Base-by-base conservation (phyloP, 2,888 invertebrate species). In the Xylota segnis region DNA sequence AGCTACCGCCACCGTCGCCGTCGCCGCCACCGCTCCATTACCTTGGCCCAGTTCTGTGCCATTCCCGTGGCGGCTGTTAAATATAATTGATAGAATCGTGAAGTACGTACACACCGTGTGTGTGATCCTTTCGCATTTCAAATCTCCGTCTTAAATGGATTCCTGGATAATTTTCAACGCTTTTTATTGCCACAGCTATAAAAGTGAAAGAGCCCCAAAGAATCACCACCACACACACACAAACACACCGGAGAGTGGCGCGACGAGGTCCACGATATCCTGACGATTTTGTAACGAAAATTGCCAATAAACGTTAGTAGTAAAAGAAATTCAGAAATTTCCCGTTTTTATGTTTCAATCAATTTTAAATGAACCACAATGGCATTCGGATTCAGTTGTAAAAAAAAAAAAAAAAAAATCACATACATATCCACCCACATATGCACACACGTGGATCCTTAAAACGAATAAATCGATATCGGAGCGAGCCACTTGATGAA, bases 1-100 rank as follows among this genome's bases (percentile, higher is more conserved):
- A 32, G 9, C 29, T 29, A 43, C 16, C 56, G 56, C 10, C 32
- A 6, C 7, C 29, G 16, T 16, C 16, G 16, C 37, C 14, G 56
- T 2, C 12, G 16, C 16, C 47, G 45, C 34, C 58, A 9, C 18
- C 9, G 32, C 32, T 16, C 40, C 71, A 71, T 66, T 70, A 63
- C 63, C 52, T 65, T 65, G 43, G 71, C 71, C 66, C 66, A 16
- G 52, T 32, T 66, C 29, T 12, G 16, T 34, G 6, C 4, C 43
- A 37, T 34, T 61, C 40, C 59, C 68, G 29, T 23, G 29, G 29
- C 10, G 47, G 83, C 68, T 61, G 78, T 83, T 78, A 83, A 83
- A 83, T 78, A 78, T 83, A 83, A 83, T 83, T 83, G 83, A 83
- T 83, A 83, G 83, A 78, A 78, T 74, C 66, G 66, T 78, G 59